These are phyloP conservation scores for Drosophila ochracea DNA, from an alignment of 2,888 invertebrate genomes.

Conservation along the genomic window DNA sequence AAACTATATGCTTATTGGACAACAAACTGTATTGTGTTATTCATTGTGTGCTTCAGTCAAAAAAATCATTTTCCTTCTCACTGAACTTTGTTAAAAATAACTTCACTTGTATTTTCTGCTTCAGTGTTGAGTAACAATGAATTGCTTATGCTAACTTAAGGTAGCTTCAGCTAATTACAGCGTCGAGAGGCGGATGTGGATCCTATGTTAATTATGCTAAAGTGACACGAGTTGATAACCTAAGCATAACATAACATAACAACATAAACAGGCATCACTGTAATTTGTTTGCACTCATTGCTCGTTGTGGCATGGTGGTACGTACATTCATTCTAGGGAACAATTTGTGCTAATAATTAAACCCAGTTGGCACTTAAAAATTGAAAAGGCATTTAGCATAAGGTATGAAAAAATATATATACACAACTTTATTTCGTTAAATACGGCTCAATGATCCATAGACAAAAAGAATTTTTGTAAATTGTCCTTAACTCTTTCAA, in stretches of 20 bases:
- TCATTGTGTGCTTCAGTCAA: not conserved
- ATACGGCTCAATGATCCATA: not conserved
- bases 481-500: conserved; percentile 30
- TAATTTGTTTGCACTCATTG: not conserved
- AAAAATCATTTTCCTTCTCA: no score
- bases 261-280: not conserved
- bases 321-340: not conserved
- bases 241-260: no score
- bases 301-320: not conserved
- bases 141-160: no score
- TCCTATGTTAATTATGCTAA: no score
- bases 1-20: conserved; percentile 5
- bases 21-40: not conserved
- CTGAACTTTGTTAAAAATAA: no score
- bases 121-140: no score
- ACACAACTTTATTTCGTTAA: conserved; percentile 14
- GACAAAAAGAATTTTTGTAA: conserved; percentile 17
- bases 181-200: no score
- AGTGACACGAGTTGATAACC: no score
- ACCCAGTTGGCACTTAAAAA: conserved; percentile 8
- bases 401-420: not conserved
- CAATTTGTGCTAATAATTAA: not conserved
- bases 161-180: no score
- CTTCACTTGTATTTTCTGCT: no score
- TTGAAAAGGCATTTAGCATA: not conserved